phyloP scores from a whole-genome alignment of 1,140 invertebrate genomes.

The Vanessa atalanta region DNA sequence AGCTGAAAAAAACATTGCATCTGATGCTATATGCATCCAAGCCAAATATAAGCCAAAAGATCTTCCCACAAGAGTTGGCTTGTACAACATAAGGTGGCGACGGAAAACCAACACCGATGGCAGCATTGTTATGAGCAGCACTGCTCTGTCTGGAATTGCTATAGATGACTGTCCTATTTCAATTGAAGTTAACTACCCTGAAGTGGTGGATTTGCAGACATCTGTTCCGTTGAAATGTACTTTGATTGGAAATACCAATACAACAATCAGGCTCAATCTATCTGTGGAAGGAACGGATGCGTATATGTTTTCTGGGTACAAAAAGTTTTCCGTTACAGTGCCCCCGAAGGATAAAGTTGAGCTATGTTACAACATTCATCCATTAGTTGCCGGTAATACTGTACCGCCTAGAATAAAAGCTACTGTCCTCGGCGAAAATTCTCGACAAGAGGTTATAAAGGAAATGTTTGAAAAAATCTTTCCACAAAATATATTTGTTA shows the following conservation, averaged over 20 bases:
- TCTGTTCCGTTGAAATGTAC: conserved; percentile 86
- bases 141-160: conserved; percentile 81
- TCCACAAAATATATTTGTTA: conserved; percentile 78
- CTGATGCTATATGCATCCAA: conserved; percentile 74
- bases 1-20: conserved; percentile 70
- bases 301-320: conserved; percentile 95
- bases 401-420: conserved; percentile 85
- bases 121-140: conserved; percentile 70
- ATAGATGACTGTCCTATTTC: conserved; percentile 87
- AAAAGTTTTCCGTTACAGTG: conserved; percentile 88
- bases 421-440: conserved; percentile 76
- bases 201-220: conserved; percentile 87
- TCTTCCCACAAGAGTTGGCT: conserved; percentile 83
- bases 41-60: conserved; percentile 78
- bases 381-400: conserved; percentile 86
- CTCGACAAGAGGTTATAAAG: conserved; percentile 66
- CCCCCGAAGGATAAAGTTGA: conserved; percentile 83
- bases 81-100: conserved; percentile 89
- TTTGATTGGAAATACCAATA: conserved; percentile 86
- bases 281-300: conserved; percentile 90
- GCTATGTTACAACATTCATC: conserved; percentile 87
- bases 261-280: conserved; percentile 87
- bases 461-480: conserved; percentile 76
- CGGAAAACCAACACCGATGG: conserved; percentile 79
- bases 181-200: conserved; percentile 86